Evolutionary conservation across 1,140 invertebrate genomes (phyloP).

Genomic region (Dolichoris vasculosae): DNA sequence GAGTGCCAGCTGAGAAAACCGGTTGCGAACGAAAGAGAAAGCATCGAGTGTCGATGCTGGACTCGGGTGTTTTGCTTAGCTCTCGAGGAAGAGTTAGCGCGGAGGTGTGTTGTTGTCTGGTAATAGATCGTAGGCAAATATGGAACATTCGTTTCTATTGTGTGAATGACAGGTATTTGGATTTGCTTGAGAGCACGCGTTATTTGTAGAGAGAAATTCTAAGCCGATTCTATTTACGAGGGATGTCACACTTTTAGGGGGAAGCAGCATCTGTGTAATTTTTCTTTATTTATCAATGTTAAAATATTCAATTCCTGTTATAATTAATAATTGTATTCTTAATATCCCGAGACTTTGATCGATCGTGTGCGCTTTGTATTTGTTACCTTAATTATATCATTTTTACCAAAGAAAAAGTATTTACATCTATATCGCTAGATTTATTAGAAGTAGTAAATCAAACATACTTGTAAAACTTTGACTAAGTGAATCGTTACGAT

Average conservation of each 20-base stretch:
- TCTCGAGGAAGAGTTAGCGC: background rate
- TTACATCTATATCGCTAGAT: too few species aligned
- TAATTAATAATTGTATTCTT: too few species aligned
- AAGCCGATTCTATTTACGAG: background rate
- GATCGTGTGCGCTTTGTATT: background rate
- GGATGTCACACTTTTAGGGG: background rate
- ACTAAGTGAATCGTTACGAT: background rate
- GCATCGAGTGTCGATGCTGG: background rate
- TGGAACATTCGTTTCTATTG: background rate
- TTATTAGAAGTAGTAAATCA: background rate
- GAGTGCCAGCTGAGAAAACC: constrained; percentile 19
- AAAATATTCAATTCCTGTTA: too few species aligned
- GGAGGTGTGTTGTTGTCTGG: background rate
- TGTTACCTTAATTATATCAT: background rate
- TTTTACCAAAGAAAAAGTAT: too few species aligned
- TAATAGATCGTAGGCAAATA: background rate
- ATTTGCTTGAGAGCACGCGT: background rate
- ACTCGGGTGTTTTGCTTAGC: background rate
- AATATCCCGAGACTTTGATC: background rate
- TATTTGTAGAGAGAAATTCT: too few species aligned
- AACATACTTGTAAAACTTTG: background rate
- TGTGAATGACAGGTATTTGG: background rate
- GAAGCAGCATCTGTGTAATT: background rate
- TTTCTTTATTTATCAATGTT: background rate
- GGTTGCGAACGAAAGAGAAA: background rate